These are phyloP conservation scores for Nymphalis polychloros DNA, from an alignment of 2,888 invertebrate species.

Conservation along the genomic window DNA sequence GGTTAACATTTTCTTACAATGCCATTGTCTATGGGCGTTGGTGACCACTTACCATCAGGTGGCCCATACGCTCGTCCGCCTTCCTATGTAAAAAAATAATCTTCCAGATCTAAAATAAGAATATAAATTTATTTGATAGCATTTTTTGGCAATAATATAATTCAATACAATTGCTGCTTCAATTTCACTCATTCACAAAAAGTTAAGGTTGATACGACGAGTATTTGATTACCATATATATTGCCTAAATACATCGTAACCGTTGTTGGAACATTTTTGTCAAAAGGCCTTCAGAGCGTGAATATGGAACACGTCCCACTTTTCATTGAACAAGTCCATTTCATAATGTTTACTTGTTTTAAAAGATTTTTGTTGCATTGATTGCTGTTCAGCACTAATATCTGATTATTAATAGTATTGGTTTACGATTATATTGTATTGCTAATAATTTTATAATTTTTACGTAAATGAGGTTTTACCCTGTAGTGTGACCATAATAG, in stretches of 20 bases:
- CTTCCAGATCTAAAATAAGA: too few species aligned
- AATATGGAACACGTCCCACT: conserved; percentile 33
- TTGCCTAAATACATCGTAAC: conserved; percentile 1
- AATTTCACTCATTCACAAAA: neutral
- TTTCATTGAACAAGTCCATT: conserved; percentile 24
- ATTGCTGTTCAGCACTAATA: conserved; percentile 26
- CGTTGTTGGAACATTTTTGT: conserved; percentile 6
- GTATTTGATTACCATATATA: conserved; percentile 7
- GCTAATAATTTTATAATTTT: too few species aligned
- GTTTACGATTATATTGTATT: too few species aligned
- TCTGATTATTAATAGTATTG: conserved; percentile 25
- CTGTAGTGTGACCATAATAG: too few species aligned
- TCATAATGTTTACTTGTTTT: conserved; percentile 9
- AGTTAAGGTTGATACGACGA: conserved; percentile 1
- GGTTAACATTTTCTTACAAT: too few species aligned
- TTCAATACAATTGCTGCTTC: too few species aligned
- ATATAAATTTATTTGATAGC: neutral
- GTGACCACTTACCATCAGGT: too few species aligned
- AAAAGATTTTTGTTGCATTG: conserved; percentile 8
- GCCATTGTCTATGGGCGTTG: too few species aligned
- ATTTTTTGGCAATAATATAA: neutral
- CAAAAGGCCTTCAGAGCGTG: conserved; percentile 15
- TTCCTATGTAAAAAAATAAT: too few species aligned
- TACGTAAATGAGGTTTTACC: too few species aligned
- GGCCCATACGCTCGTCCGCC: too few species aligned